Evolutionary conservation across 2,888 invertebrate species (phyloP).

Genomic region (Phyto melanocephala): DNA sequence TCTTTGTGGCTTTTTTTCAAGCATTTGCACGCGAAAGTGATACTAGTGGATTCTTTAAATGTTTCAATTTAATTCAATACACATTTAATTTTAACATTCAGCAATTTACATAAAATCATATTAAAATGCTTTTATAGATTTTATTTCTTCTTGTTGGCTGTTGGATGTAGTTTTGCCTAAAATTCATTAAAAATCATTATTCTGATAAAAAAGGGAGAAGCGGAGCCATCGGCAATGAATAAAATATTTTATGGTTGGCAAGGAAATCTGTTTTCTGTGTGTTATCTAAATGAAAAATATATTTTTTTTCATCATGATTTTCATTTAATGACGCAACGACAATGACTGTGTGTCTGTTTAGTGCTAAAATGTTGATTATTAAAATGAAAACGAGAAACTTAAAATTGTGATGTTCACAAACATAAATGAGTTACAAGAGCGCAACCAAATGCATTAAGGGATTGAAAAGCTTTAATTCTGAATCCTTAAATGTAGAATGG

Average conservation of each 20-base stretch:
- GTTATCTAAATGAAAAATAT: constrained; percentile 35
- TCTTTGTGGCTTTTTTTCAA: not conserved
- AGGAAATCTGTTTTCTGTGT: constrained; percentile 23
- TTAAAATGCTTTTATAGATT: not conserved
- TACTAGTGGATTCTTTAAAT: constrained; percentile 24
- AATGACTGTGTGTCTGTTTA: not conserved
- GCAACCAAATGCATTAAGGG: not conserved
- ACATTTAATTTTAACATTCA: constrained; percentile 16
- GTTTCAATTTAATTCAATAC: constrained; percentile 39
- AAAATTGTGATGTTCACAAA: not conserved
- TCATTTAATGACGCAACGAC: not conserved
- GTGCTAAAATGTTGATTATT: not conserved
- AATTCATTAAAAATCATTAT: constrained; percentile 1
- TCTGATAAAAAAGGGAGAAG: not conserved
- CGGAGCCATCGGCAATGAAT: not conserved
- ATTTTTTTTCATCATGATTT: constrained; percentile 27
- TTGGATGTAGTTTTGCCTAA: not conserved
- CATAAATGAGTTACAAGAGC: not conserved
- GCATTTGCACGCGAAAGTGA: not conserved
- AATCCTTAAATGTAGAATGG: too few relatives aligned
- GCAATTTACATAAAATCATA: not conserved
- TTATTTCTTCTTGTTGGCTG: not conserved
- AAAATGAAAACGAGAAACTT: not conserved
- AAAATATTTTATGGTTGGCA: constrained; percentile 42
- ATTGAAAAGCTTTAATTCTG: not conserved